Evolutionary conservation across 2,113 vertebrate species (phyloP).

Genomic region (Chaetorhynchus papuensis): DNA sequence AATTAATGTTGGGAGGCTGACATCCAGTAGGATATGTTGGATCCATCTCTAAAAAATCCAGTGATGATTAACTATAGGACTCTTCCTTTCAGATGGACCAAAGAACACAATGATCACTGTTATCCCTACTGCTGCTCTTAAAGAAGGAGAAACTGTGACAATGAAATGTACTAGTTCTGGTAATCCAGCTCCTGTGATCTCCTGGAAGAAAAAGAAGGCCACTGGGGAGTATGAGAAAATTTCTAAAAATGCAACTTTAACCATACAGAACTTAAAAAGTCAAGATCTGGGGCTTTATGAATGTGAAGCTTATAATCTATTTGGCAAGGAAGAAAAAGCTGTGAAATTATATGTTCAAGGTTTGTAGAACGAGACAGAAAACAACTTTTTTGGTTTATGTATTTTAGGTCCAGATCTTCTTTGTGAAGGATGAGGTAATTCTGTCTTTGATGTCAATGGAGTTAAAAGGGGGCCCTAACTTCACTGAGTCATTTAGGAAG

Average conservation of each 20-base stretch:
- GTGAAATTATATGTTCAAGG: constrained; percentile 66
- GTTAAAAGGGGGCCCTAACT: neutral
- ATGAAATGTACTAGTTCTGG: constrained; percentile 68
- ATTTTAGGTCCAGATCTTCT: neutral
- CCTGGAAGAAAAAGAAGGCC: constrained; percentile 55
- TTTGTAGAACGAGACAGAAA: neutral
- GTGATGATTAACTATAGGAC: neutral
- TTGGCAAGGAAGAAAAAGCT: constrained; percentile 46
- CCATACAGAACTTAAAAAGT: constrained; percentile 44
- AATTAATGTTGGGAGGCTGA: neutral
- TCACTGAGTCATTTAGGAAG: neutral
- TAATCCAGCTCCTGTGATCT: constrained; percentile 61
- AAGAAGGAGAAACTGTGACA: constrained; percentile 66
- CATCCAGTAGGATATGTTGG: neutral
- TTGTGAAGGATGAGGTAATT: neutral
- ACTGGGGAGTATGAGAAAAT: neutral
- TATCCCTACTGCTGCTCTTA: constrained; percentile 40
- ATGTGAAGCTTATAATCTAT: constrained; percentile 63
- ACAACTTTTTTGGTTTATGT: neutral
- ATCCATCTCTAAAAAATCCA: neutral
- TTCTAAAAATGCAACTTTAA: constrained; percentile 46
- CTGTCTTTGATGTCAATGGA: neutral
- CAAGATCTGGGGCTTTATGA: constrained; percentile 69
- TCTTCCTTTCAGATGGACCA: constrained; percentile 63
- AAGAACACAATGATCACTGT: constrained; percentile 42